phyloP scores from a whole-genome alignment of 2,113 vertebrate genomes.

The Pelobates fuscus region DNA sequence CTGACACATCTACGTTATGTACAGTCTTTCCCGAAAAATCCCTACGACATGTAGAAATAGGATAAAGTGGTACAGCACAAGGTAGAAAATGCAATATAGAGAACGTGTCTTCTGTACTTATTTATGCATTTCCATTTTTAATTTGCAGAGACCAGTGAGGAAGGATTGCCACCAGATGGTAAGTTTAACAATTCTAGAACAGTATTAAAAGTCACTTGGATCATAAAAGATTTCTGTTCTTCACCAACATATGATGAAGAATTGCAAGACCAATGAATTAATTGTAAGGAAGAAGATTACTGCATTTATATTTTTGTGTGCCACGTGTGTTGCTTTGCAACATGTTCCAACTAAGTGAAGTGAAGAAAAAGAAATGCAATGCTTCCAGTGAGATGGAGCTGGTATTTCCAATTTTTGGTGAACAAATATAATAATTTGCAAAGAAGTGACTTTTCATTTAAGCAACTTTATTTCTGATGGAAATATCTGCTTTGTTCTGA shows the following conservation, averaged over 20 bases:
- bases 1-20: not conserved
- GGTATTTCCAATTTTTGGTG: too few relatives aligned
- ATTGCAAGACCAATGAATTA: not conserved
- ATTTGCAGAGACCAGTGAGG: conserved; percentile 29
- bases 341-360: too few relatives aligned
- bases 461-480: too few relatives aligned
- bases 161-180: conserved; percentile 38
- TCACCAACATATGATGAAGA: conserved; percentile 35
- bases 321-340: too few relatives aligned
- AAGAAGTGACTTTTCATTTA: too few relatives aligned
- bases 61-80: not conserved
- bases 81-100: not conserved
- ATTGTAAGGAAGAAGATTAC: too few relatives aligned
- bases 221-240: conserved; percentile 13
- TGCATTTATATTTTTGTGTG: too few relatives aligned
- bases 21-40: not conserved
- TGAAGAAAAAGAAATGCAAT: too few relatives aligned
- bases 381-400: too few relatives aligned
- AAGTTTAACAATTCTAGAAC: not conserved
- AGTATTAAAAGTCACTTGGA: not conserved
- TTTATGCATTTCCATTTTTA: conserved; percentile 25
- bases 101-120: conserved; percentile 1
- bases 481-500: too few relatives aligned
- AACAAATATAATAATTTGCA: too few relatives aligned
- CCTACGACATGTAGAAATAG: not conserved